Evolutionary conservation across 2,113 vertebrate species (phyloP).

Genomic region (Ameiurus melas): DNA sequence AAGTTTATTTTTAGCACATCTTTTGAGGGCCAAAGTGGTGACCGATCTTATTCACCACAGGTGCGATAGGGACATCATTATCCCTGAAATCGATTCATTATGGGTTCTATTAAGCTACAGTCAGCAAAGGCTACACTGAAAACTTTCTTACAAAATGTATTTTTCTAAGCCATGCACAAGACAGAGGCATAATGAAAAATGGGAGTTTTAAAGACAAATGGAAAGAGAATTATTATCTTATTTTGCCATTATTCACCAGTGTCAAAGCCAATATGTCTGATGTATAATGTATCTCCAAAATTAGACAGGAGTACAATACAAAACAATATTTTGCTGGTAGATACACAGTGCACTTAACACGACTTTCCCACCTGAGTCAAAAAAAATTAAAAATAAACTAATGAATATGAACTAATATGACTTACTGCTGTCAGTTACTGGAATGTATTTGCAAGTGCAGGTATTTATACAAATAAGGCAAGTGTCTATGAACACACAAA

Average conservation of each 20-base stretch:
- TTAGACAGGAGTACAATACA: background rate
- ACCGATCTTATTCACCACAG: constrained; percentile 16
- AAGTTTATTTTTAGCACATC: constrained; percentile 22
- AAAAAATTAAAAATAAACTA: background rate
- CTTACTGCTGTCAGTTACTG: background rate
- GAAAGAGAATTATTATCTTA: background rate
- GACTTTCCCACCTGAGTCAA: background rate
- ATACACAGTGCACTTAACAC: background rate
- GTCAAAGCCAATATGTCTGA: background rate
- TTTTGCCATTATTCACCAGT: background rate
- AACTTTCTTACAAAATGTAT: background rate
- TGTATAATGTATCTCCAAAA: background rate
- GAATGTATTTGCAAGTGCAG: background rate
- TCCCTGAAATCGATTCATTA: constrained; percentile 22
- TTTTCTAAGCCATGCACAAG: background rate
- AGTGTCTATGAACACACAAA: background rate
- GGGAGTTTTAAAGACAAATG: background rate
- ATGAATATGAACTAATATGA: background rate
- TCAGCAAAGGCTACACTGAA: constrained; percentile 7
- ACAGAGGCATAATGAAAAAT: background rate
- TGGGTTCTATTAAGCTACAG: constrained; percentile 1
- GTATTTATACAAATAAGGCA: background rate
- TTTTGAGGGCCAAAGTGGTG: background rate
- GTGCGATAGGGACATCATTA: constrained; percentile 10
- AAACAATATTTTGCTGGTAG: background rate